Base-by-base conservation (phyloP, 1,140 invertebrate species). In the Zaprionus camerounensis region DNA sequence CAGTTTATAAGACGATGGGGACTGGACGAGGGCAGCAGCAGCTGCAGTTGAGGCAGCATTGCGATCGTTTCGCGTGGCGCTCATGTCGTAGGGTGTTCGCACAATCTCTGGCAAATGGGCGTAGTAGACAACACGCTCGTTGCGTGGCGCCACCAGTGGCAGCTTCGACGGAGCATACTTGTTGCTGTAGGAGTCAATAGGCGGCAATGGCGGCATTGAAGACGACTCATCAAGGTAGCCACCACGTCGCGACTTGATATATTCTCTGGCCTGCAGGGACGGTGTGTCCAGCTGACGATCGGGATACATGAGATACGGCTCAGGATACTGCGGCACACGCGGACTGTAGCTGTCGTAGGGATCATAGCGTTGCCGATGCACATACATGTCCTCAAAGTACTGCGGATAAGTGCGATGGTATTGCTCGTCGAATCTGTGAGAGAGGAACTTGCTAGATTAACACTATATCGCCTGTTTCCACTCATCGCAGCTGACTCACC, bases 21-120 rank as follows among this genome's bases (percentile, higher is more conserved):
- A 51, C 11, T 51, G 46, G 4, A 22, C 46, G 11, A 51, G 57
- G 13, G 78, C 26, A 11, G 55, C 57, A 44, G 46, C 20, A 3
- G 71, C 57, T 2, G 65, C 57, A 28, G 76, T 38, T 22, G 13
- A 63, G 46, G 46, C 77, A 0, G 51, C 68, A 28, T 76, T 81
- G 1, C 84, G 77, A 46, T 81, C 79, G 62, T 64, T 51, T 20
- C 77, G n/a, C 28, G 51, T 3, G 41, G 36, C 5, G 46, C 24
- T 46, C 34, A 55, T 22, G 9, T 92, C 92, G 15, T 93, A 91
- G 2, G 93, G 92, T 7, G 83, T 92, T 36, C 93, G 82, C 0
- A 93, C 91, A 38, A 94, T 91, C 80, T 94, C 93, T 3, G 93
- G 93, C 11, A 94, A 78, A 71, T 93, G 93, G 36, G 93, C 93